Base-by-base conservation (phyloP, 2,113 vertebrate genomes). In the Aleadryas rufinucha region DNA sequence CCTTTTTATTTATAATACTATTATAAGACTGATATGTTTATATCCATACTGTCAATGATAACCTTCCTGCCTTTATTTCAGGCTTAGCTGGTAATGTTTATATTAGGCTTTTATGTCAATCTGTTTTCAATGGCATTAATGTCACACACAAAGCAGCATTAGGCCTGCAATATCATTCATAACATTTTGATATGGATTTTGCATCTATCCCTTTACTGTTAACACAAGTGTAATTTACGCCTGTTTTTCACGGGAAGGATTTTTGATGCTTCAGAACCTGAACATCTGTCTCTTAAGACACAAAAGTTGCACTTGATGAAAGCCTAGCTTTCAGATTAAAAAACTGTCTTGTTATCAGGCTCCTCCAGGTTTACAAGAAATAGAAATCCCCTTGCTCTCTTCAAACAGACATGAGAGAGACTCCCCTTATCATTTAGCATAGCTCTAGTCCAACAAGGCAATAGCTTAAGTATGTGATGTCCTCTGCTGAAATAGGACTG, bases 1-100 rank as follows among this genome's bases (percentile, higher is more conserved):
- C 83, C 77, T 6, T 96, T 97, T 96, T 98, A 97, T 98, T 97
- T 98, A 97, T 97, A 94, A 95, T 97, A 93, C 96, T 89, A 95
- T 95, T 97, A 89, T 74, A 86, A 97, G 94, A 98, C 83, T 91
- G 96, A 91, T 97, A 95, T 97, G 93, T 98, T 98, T 97, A 97
- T 97, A 84, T 86, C 83, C n/a, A 16, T 81, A 88, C 84, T 95
- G 84, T 96, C 94, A 95, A 39, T 37, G 49, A 85, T 97, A 97
- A 96, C 89, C 79, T 96, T 97, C 87, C 52, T 63, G 56, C 61
- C 50, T 97, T 96, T 97, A 94, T 90, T 95, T 97, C 85, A 93
- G 83, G 84, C 81, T 95, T 95, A 75, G 42, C 31, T 75, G 66
- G 42, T 78, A 95, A 94, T 95, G 70, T 96, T 97, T 94, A 28